Percentiles rank a stretch among this genome's conserved stretches.
These are phyloP conservation scores for Gymnogyps californianus DNA, from an alignment of 2,113 vertebrate species.

Conservation along the genomic window DNA sequence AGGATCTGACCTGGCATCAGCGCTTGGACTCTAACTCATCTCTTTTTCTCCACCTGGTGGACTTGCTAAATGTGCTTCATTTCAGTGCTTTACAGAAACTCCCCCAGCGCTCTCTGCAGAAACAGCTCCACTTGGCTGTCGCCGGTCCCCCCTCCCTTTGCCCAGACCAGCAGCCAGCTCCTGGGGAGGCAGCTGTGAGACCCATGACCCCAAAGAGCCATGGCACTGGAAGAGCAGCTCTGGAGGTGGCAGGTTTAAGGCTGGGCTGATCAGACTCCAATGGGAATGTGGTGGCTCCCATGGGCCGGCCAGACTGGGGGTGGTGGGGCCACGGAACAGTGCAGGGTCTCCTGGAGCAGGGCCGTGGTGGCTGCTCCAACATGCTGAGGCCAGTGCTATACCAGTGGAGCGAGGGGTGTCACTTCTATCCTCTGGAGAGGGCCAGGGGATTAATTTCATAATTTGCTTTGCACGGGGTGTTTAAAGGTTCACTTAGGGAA, in stretches of 20 bases:
- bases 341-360: not conserved
- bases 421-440: not conserved
- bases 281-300: not conserved
- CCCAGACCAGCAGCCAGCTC: not conserved
- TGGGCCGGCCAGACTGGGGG: fast-evolving
- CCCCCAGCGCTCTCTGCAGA: not conserved
- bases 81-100: not conserved
- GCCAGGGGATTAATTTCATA: not conserved
- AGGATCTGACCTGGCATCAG: fast-evolving
- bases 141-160: not conserved
- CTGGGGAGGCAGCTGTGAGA: not conserved
- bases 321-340: fast-evolving
- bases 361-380: not conserved
- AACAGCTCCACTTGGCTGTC: not conserved
- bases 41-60: constrained; percentile 45
- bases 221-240: fast-evolving
- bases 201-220: fast-evolving
- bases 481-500: not conserved
- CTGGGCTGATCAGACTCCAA: not conserved
- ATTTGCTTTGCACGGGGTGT: not conserved
- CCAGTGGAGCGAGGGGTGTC: fast-evolving
- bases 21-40: fast-evolving
- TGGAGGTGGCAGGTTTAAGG: not conserved
- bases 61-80: not conserved
- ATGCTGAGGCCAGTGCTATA: fast-evolving